Evolutionary conservation across 2,113 vertebrate species (phyloP).

Genomic region (Microcebus murinus): DNA sequence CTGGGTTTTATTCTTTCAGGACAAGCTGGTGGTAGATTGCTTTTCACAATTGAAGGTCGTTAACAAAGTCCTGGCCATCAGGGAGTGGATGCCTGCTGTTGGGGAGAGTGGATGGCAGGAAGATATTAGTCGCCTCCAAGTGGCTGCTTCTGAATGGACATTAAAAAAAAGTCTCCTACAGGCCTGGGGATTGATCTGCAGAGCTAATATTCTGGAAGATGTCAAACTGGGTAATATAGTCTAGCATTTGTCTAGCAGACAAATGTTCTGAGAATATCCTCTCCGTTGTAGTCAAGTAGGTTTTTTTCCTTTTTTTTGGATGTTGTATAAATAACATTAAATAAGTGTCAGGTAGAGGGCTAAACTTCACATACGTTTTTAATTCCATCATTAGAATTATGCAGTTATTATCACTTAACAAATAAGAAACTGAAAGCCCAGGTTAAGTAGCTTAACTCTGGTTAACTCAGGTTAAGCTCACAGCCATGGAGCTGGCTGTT

Average conservation of each 20-base stretch:
- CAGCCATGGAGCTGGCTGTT: neutral
- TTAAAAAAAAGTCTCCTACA: slow-evolving; percentile 91
- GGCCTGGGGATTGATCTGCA: slow-evolving; percentile 90
- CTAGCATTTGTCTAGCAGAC: neutral
- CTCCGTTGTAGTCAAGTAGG: neutral
- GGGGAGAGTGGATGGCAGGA: slow-evolving; percentile 83
- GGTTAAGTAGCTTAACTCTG: neutral
- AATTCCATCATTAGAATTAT: neutral
- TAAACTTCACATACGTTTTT: neutral
- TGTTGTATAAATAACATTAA: neutral
- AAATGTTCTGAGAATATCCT: neutral
- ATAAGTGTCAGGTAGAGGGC: neutral
- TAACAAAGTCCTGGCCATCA: slow-evolving; percentile 87
- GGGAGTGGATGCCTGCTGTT: slow-evolving; percentile 81
- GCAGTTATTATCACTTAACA: neutral
- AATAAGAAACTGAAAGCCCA: neutral
- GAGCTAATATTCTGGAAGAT: slow-evolving; percentile 91
- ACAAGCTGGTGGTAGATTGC: slow-evolving; percentile 90
- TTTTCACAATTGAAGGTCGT: slow-evolving; percentile 88
- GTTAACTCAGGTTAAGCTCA: neutral
- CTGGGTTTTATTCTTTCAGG: slow-evolving; percentile 81
- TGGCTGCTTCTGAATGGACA: slow-evolving; percentile 85
- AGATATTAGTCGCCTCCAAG: slow-evolving; percentile 88
- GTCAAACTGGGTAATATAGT: slow-evolving; percentile 87
- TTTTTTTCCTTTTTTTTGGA: neutral